Evolutionary conservation across 2,888 invertebrate genomes (phyloP), one percentile per base, ranked within the genome.

Genomic region (Napeogenes sylphis): DNA sequence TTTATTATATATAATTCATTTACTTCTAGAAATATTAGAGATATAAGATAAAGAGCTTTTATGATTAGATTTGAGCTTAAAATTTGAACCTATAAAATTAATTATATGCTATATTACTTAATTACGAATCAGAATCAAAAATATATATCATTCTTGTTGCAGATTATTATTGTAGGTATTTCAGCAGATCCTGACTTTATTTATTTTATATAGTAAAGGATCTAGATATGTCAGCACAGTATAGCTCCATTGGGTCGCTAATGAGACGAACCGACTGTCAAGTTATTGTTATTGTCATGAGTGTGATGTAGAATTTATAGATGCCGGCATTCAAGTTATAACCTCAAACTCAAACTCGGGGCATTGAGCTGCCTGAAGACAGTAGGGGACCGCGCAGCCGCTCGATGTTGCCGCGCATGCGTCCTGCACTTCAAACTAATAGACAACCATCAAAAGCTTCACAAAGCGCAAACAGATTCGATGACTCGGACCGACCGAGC

Each of bases 341-440:
- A 90, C 90, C 90, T 90, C 87, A 90, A 90, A 88, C 77, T 74
- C 77, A 69, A 21, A 21, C 21, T 21, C 21, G 74, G 79, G 77
- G 76, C 73, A 73, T 72, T 69, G 75, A 75, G 75, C 70, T 73
- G 73, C 73, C 75, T 60, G 73, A 71, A 70, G 68, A 70, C 72
- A 75, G 76, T 70, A 75, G 79, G 83, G 83, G 81, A 81, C 74
- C 84, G 83, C 83, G 84, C 84, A 81, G 80, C 81, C 87, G 90
- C 78, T 90, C 90, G 82, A 90, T 90, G 87, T 82, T 84, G 82
- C 85, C 77, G 75, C 90, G 88, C 90, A 79, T 85, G 90, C 90
- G 90, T 68, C 71, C 65, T 64, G 57, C 56, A 45, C 65, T 66
- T 58, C 65, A 71, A 61, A 69, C 70, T 63, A 63, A 67, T 72